phyloP scores from a whole-genome alignment of 2,113 vertebrate genomes.

The Epinephelus cyanopodus region DNA sequence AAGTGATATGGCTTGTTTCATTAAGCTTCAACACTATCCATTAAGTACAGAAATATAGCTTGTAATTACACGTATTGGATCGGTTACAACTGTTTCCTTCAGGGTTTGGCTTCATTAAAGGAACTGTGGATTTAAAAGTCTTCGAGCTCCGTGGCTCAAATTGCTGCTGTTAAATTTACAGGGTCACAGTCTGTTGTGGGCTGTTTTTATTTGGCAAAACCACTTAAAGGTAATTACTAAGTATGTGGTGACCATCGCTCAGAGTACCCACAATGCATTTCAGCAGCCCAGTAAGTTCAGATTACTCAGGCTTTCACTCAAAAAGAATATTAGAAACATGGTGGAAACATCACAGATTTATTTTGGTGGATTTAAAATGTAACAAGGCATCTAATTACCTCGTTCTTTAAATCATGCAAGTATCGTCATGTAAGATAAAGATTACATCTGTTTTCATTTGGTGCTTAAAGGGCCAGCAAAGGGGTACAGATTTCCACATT shows the following conservation, averaged over 20 bases:
- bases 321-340: not conserved
- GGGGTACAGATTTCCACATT: not conserved
- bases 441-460: not conserved
- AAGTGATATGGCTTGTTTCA: constrained; percentile 15
- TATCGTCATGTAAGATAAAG: not conserved
- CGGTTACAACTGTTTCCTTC: constrained; percentile 24
- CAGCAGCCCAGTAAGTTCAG: not conserved
- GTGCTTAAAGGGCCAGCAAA: not conserved
- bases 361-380: not conserved
- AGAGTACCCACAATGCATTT: constrained; percentile 38
- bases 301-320: not conserved
- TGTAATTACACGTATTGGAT: constrained; percentile 49
- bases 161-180: constrained; percentile 42
- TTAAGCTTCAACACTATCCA: constrained; percentile 7
- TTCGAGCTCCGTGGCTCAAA: constrained; percentile 16
- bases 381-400: not conserved
- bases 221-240: constrained; percentile 50
- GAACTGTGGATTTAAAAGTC: constrained; percentile 39
- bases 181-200: constrained; percentile 34
- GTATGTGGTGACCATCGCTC: constrained; percentile 21
- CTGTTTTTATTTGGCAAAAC: constrained; percentile 58
- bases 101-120: constrained; percentile 27
- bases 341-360: not conserved
- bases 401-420: not conserved
- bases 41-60: constrained; percentile 43